Conservation (phyloP, 64 coral and sea anemone species). For the Dendronephthya gigantea region DNA sequence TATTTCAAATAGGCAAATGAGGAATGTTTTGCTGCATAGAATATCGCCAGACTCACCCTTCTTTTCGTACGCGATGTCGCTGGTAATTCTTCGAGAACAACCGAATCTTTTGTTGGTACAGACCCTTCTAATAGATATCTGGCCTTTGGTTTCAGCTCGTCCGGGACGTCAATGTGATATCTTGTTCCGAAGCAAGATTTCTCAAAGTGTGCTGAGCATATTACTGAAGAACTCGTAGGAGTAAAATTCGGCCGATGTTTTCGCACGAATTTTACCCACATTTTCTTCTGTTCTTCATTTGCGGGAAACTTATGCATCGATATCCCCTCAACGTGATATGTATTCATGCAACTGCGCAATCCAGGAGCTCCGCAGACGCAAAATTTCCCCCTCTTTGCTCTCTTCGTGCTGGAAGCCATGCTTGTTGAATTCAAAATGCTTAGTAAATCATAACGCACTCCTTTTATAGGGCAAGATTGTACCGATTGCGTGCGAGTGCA, state of each 20-base stretch:
- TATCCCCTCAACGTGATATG: conserved; percentile 14
- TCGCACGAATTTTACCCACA: conserved; percentile 48
- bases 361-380: conserved; percentile 45
- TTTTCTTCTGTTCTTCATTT: conserved; percentile 26
- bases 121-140: conserved; percentile 27
- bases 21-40: no score
- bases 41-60: conserved; percentile 51
- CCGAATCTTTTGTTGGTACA: conserved; percentile 40
- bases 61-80: conserved; percentile 43
- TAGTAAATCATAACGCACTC: no score
- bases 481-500: no score
- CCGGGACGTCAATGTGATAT: conserved; percentile 4
- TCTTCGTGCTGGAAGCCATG: conserved; percentile 16
- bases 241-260: conserved; percentile 43
- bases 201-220: conserved; percentile 30
- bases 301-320: conserved; percentile 34
- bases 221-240: conserved; percentile 40
- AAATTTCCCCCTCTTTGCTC: conserved; percentile 53
- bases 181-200: neutral
- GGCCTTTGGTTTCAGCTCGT: conserved; percentile 33
- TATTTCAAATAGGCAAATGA: no score
- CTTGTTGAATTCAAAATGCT: neutral
- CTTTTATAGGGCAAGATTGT: no score
- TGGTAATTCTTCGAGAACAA: conserved; percentile 12
- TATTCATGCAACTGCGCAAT: conserved; percentile 39